Percentiles rank a stretch among this genome's conserved stretches.
Evolutionary conservation across 2,113 vertebrate species (phyloP).

Genomic region (Holacanthus passer): DNA sequence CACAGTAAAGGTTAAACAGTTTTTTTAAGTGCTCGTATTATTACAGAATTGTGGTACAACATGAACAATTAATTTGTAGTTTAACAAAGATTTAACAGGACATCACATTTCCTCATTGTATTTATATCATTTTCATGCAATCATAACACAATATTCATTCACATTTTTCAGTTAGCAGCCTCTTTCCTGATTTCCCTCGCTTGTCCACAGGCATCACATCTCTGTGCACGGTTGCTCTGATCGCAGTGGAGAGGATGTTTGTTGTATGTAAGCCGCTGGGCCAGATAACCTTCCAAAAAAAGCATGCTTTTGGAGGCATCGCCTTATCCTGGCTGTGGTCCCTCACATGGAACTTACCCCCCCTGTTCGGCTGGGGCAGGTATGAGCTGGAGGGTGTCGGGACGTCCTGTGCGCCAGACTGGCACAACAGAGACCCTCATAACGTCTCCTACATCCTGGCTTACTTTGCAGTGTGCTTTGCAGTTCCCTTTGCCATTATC

Average conservation of each 20-base stretch:
- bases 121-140: neutral
- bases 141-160: neutral
- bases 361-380: slow-evolving; percentile 85
- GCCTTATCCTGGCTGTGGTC: slow-evolving; percentile 82
- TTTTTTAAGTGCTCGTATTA: neutral
- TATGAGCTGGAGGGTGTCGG: slow-evolving; percentile 83
- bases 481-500: slow-evolving; percentile 79
- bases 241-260: slow-evolving; percentile 84
- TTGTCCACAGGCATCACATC: slow-evolving; percentile 79
- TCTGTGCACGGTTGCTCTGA: slow-evolving; percentile 84
- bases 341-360: slow-evolving; percentile 82
- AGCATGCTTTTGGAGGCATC: slow-evolving; percentile 78
- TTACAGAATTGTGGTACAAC: neutral
- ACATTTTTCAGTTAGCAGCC: neutral
- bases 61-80: neutral
- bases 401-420: slow-evolving; percentile 85
- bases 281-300: slow-evolving; percentile 71
- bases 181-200: neutral
- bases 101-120: neutral
- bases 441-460: slow-evolving; percentile 83
- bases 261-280: slow-evolving; percentile 83
- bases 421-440: slow-evolving; percentile 80
- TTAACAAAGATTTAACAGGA: neutral
- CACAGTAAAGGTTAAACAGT: neutral
- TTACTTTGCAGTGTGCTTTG: slow-evolving; percentile 84